Base-by-base conservation (phyloP, 2,797 vertebrate genomes). In the Enteromius afrohamiltoni region DNA sequence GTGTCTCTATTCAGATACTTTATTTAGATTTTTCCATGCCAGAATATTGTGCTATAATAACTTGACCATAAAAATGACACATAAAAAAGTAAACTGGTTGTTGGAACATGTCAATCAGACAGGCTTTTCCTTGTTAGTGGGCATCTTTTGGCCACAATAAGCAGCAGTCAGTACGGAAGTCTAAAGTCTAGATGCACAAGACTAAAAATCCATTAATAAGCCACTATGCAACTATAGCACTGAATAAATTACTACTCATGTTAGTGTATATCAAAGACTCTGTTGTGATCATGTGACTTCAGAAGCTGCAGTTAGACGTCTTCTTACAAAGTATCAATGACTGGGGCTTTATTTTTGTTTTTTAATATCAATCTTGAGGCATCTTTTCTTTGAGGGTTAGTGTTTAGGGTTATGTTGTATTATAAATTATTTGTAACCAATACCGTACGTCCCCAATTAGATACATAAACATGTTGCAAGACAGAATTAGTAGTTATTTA, bases 211-310 rank as follows among this genome's bases (percentile, higher is more conserved):
- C 29, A 34, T 31, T 17, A 53, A n/a, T 19, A 37, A 31, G 19
- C 29, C 47, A 31, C 17, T n/a, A 53, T 6, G 53, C 49, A 4
- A 11, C 34, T 74, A 37, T 37, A 75, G 6, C 31, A 40, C 73
- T 55, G 73, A 37, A 75, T 73, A 73, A 16, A 53, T 55, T 14
- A 55, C 51, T 37, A 23, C 11, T 55, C 29, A 55, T 23, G 31
- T 21, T 75, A 16, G 73, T 9, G 73, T 23, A 23, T 2, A 55
- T 37, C 10, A 34, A 51, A 34, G 49, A 51, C 31, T 55, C 8
- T 77, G 34, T 62, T 23, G 37, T 19, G 74, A 77, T 77, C 37
- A 58, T 17, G 6, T 77, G 74, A 62, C 37, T 77, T 62, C 53
- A 58, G 26, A 77, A 62, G 75, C 11, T 55, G 17, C 70, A 7